These are phyloP conservation scores for Drosophila greeni DNA, from an alignment of 2,888 invertebrate genomes.

Conservation along the genomic window DNA sequence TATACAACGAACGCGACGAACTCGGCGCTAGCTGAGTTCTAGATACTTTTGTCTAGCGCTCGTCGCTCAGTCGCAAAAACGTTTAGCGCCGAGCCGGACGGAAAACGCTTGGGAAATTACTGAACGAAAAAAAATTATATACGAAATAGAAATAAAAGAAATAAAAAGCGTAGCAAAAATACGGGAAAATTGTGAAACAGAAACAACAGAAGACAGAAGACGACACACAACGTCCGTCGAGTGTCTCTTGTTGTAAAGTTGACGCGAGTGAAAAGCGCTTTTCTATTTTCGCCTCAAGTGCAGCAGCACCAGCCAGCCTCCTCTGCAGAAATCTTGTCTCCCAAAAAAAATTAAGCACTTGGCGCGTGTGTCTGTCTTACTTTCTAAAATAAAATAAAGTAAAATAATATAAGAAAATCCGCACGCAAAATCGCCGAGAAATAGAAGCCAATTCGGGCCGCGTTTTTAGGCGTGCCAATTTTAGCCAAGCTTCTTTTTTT, in stretches of 20 bases:
- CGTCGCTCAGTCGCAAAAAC: slow-evolving; percentile 69
- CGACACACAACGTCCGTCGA: slow-evolving; percentile 35
- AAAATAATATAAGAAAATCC: slow-evolving; percentile 50
- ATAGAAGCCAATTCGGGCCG: slow-evolving; percentile 20
- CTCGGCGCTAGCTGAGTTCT: slow-evolving; percentile 63
- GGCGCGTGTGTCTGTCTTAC: slow-evolving; percentile 58
- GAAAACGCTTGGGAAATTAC: slow-evolving; percentile 48
- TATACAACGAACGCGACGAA: slow-evolving; percentile 7
- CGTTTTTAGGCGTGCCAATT: slow-evolving; percentile 19
- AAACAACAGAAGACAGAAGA: slow-evolving; percentile 28
- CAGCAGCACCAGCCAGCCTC: slow-evolving; percentile 28
- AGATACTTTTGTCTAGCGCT: slow-evolving; percentile 72
- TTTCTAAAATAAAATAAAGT: slow-evolving; percentile 62
- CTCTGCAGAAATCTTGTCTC: slow-evolving; percentile 32
- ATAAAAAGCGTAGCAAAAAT: slow-evolving; percentile 15
- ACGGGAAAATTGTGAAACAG: slow-evolving; percentile 21
- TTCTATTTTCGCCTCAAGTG: slow-evolving; percentile 73
- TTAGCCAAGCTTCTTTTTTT: slow-evolving; percentile 17
- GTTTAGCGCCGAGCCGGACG: slow-evolving; percentile 64
- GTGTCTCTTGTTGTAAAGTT: slow-evolving; percentile 57
- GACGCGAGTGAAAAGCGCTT: slow-evolving; percentile 66
- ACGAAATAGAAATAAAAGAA: slow-evolving; percentile 17
- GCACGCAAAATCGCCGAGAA: slow-evolving; percentile 16
- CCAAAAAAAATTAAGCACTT: slow-evolving; percentile 44
- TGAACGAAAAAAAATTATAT: slow-evolving; percentile 7